Evolutionary conservation across 2,797 vertebrate species (phyloP).

Genomic region (Sebastes ruberrimus): DNA sequence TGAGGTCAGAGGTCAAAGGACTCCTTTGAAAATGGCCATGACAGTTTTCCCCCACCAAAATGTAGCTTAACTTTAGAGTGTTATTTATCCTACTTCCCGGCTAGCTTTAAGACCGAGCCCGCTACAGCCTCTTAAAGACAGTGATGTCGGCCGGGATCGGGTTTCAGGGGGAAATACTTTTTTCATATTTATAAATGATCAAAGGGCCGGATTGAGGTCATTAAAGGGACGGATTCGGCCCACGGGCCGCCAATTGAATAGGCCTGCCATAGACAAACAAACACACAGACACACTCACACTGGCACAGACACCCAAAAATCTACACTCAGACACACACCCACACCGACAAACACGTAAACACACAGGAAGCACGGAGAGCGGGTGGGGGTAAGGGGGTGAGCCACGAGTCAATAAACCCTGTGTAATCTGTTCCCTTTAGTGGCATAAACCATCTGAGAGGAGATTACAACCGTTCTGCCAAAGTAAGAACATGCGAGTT

Average conservation of each 20-base stretch:
- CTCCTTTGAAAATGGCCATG: too few relatives aligned
- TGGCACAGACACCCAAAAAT: slow-evolving; percentile 28
- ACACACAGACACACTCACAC: slow-evolving; percentile 21
- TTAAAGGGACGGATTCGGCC: too few relatives aligned
- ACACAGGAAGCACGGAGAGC: slow-evolving; percentile 51
- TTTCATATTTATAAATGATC: too few relatives aligned
- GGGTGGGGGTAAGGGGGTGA: slow-evolving; percentile 62
- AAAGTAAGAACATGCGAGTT: slow-evolving; percentile 76
- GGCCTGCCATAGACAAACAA: not conserved
- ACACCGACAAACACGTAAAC: slow-evolving; percentile 36
- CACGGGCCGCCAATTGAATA: not conserved
- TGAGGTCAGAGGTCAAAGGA: too few relatives aligned
- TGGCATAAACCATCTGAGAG: slow-evolving; percentile 81
- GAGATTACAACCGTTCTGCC: slow-evolving; percentile 79
- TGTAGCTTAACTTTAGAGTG: too few relatives aligned
- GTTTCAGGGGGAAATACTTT: too few relatives aligned
- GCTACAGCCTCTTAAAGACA: too few relatives aligned
- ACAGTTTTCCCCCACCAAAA: too few relatives aligned
- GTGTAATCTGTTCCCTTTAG: slow-evolving; percentile 82
- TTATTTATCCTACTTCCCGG: too few relatives aligned
- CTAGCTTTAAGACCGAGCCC: too few relatives aligned
- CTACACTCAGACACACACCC: not conserved
- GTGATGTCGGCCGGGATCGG: too few relatives aligned
- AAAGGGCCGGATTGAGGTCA: too few relatives aligned
- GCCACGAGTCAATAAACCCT: slow-evolving; percentile 78